phyloP scores from a whole-genome alignment of 2,797 vertebrate genomes.

The Astyanax mexicanus region DNA sequence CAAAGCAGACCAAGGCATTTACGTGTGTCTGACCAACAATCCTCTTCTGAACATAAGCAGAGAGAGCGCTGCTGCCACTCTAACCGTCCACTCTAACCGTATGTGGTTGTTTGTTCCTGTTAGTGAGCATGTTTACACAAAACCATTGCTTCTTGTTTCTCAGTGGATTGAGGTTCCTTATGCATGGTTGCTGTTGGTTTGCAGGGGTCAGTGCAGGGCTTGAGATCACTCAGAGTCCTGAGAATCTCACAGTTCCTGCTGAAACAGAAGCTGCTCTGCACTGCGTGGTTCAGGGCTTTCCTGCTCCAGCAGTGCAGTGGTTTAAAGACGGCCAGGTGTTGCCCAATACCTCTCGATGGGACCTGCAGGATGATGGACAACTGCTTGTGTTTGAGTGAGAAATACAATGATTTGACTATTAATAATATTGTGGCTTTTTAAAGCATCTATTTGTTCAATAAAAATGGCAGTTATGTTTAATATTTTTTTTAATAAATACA shows the following conservation, averaged over 20 bases:
- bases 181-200: neutral
- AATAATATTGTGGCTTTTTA: too few relatives aligned
- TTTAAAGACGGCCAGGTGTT: constrained; percentile 79
- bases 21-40: constrained; percentile 76
- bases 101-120: constrained; percentile 27
- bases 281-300: constrained; percentile 74
- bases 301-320: constrained; percentile 79
- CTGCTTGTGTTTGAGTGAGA: constrained; percentile 79
- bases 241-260: constrained; percentile 75
- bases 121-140: neutral
- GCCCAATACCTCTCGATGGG: constrained; percentile 67
- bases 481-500: too few relatives aligned
- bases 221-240: constrained; percentile 73
- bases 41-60: constrained; percentile 71
- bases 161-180: neutral
- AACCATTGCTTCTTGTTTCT: neutral
- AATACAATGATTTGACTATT: neutral
- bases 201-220: constrained; percentile 39
- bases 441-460: too few relatives aligned
- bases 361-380: constrained; percentile 75
- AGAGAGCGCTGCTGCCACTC: constrained; percentile 69
- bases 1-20: constrained; percentile 75
- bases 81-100: constrained; percentile 77
- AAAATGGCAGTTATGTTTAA: neutral
- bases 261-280: constrained; percentile 73